Percentiles rank a stretch among this genome's conserved stretches.
Evolutionary conservation across 1,140 invertebrate species (phyloP).

Genomic region (Drosophila saltans): DNA sequence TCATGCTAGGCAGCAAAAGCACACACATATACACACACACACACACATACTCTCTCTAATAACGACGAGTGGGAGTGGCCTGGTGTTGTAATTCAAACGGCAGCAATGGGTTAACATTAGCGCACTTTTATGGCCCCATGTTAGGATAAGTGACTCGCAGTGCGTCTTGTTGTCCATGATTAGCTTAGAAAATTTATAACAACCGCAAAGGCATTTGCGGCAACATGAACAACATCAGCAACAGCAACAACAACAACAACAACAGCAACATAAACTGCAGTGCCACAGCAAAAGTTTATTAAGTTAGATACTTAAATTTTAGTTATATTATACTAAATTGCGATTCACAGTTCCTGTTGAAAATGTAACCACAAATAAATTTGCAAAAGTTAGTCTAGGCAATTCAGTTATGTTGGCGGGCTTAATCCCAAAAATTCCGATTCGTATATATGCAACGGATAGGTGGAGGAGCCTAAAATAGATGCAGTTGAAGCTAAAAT

Average conservation of each 20-base stretch:
- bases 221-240: conserved; percentile 11
- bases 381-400: background rate
- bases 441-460: no score
- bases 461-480: no score
- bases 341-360: background rate
- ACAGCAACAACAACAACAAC: conserved; percentile 19
- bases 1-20: conserved; percentile 58
- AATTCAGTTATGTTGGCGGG: no score
- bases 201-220: conserved; percentile 59
- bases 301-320: conserved; percentile 12
- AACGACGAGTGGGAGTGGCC: conserved; percentile 1
- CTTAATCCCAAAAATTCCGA: no score
- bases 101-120: conserved; percentile 78
- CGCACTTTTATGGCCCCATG: conserved; percentile 71
- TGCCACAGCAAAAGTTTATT: conserved; percentile 18
- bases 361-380: conserved; percentile 1
- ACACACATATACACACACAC: conserved; percentile 11
- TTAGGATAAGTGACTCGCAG: conserved; percentile 59
- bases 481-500: no score
- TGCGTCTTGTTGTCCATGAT: conserved; percentile 60
- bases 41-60: background rate
- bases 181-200: conserved; percentile 71
- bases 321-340: conserved; percentile 9
- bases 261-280: conserved; percentile 23
- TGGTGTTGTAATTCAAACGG: conserved; percentile 72